Percentiles rank a stretch among this genome's conserved stretches.
Evolutionary conservation across 2,113 vertebrate genomes (phyloP).

Genomic region (Macquaria ambigua): DNA sequence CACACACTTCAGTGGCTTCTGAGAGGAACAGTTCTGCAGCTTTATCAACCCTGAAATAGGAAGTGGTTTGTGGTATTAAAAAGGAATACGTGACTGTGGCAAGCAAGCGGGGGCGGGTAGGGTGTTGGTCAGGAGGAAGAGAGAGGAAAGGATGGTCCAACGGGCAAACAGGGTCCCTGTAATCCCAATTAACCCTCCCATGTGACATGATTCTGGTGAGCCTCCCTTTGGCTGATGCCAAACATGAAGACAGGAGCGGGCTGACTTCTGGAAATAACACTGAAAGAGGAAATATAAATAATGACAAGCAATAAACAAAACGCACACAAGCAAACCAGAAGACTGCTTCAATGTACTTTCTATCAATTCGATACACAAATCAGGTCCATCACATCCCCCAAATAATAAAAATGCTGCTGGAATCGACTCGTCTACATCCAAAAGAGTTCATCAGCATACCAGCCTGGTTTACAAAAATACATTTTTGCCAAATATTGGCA

Average conservation of each 20-base stretch:
- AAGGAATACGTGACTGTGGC: slow-evolving; percentile 54
- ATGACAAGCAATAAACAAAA: slow-evolving; percentile 2
- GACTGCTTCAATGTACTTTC: background rate
- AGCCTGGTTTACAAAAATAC: background rate
- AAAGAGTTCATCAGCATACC: background rate
- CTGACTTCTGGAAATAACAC: background rate
- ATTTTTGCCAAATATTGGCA: background rate
- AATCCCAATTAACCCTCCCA: slow-evolving; percentile 47
- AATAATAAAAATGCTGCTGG: background rate
- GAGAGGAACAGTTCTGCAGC: slow-evolving; percentile 55
- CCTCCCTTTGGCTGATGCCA: slow-evolving; percentile 1
- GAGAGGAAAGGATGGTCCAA: slow-evolving; percentile 13
- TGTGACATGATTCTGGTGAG: slow-evolving; percentile 16
- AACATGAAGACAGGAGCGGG: background rate
- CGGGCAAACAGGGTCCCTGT: slow-evolving; percentile 25
- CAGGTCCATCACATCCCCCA: background rate
- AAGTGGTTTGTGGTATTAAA: slow-evolving; percentile 69
- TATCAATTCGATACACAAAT: background rate
- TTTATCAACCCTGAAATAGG: slow-evolving; percentile 73
- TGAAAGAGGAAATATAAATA: slow-evolving; percentile 11
- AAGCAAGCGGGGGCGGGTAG: slow-evolving; percentile 1
- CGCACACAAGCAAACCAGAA: background rate
- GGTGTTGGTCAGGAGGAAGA: slow-evolving; percentile 32
- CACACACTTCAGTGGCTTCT: slow-evolving; percentile 35
- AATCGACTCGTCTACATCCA: background rate